These are phyloP conservation scores for Lasioglossum malachurum DNA, from an alignment of 2,888 invertebrate species.

Conservation along the genomic window DNA sequence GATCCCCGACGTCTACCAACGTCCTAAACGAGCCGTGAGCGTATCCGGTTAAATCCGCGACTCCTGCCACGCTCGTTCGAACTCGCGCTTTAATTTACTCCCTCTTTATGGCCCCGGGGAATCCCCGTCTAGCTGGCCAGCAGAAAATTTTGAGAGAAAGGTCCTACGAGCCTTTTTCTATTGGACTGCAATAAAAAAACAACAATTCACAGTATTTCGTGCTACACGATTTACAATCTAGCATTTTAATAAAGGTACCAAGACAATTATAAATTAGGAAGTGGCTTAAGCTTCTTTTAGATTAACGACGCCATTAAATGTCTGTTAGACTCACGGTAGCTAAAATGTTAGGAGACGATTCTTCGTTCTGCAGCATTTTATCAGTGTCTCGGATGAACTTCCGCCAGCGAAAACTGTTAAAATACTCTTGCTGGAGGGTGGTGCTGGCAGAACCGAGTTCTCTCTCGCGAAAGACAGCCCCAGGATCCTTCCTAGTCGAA, in stretches of 20 bases:
- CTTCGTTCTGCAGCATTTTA: not conserved
- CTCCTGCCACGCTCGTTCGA: slow-evolving; percentile 25
- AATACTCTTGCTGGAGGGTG: not conserved
- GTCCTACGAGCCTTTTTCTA: not conserved
- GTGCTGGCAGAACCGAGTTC: not conserved
- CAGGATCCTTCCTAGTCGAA: not conserved
- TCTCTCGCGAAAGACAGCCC: not conserved
- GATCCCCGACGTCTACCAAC: slow-evolving; percentile 43
- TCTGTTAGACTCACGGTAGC: not conserved
- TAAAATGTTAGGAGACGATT: not conserved
- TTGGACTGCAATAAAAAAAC: not conserved
- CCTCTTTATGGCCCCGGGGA: slow-evolving; percentile 8
- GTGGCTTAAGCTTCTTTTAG: not conserved
- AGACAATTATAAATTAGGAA: not conserved
- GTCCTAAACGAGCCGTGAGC: slow-evolving; percentile 58
- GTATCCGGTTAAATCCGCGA: slow-evolving; percentile 41
- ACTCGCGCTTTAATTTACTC: slow-evolving; percentile 43
- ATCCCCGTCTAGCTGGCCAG: not conserved
- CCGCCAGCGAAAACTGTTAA: not conserved
- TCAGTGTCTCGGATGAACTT: not conserved
- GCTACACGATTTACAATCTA: not conserved
- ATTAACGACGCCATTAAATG: not conserved
- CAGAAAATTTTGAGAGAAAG: not conserved
- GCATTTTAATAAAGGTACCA: not conserved
- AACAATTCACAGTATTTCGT: not conserved